Conservation (phyloP, 2,797 vertebrate species). For the Sus cebifrons region DNA sequence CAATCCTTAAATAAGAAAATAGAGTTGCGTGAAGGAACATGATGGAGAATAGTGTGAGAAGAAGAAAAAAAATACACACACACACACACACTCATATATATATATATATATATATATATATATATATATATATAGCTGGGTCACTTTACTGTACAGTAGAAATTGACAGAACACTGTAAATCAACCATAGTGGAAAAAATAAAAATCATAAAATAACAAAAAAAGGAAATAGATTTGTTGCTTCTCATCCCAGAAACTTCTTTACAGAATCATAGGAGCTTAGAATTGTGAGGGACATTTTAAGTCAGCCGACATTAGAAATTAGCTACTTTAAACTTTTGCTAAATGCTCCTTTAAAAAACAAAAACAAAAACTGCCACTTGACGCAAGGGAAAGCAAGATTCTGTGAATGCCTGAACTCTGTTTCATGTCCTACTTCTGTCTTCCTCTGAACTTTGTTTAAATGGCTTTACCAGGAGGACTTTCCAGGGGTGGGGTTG, state of each 20-base stretch:
- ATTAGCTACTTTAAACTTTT: slow-evolving; percentile 12
- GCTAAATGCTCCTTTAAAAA: neutral
- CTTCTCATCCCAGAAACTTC: neutral
- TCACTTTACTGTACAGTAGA: too few relatives aligned
- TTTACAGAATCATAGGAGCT: neutral
- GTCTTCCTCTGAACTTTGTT: neutral
- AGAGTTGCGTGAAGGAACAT: too few relatives aligned
- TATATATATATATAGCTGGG: too few relatives aligned
- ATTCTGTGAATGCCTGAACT: neutral
- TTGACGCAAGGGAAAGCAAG: slow-evolving; percentile 62
- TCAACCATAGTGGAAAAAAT: too few relatives aligned
- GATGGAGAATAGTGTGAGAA: too few relatives aligned
- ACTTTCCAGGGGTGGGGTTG: slow-evolving; percentile 43
- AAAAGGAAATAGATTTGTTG: neutral
- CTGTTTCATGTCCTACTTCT: neutral
- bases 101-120: too few relatives aligned
- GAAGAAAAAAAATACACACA: too few relatives aligned
- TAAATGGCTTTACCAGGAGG: slow-evolving; percentile 31
- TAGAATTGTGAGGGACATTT: neutral
- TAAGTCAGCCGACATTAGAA: neutral
- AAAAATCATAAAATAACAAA: neutral
- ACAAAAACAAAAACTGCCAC: neutral
- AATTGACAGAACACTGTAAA: too few relatives aligned
- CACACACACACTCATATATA: too few relatives aligned
- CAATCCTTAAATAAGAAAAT: slow-evolving; percentile 31